Base-by-base conservation (phyloP, 1,140 invertebrate species). In the Stegodyphus dumicola region DNA sequence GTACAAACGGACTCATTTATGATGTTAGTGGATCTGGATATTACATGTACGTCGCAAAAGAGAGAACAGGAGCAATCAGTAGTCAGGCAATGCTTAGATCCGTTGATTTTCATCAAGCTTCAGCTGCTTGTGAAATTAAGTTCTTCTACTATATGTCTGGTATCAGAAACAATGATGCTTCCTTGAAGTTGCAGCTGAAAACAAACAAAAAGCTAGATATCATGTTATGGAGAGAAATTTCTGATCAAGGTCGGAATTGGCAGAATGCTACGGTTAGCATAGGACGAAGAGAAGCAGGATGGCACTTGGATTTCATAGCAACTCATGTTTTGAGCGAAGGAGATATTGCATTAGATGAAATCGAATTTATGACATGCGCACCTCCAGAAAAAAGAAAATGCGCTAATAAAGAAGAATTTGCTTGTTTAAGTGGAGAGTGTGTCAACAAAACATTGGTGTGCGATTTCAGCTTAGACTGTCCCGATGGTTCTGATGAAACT, bases 401-500 rank as follows among this genome's bases (percentile, higher is more conserved):
- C n/a, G 64, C 33, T n/a, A 70, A 76, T 48, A 33, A 85, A 60
- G 5, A 65, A 3, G 86, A 88, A n/a, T 87, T 86, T 64, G 52
- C 54, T 51, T 88, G 88, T 60, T 10, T 60, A 0, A 86, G 75
- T 80, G 78, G 77, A 54, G 70, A 76, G 17, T 88, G 88, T 52
- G 84, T 88, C 54, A 74, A 84, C 66, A 51, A 53, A 11, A 69
- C 56, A 17, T 52, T 85, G 17, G 85, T 78, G 49, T 88, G 88
- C 67, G 86, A 88, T 49, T 87, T 87, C 48, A 85, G 71, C 49
- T 6, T 6, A 11, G 88, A 88, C 56, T 88, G 88, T 71, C 49
- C 78, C 6, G 86, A 88, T 79, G 73, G 76, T 7, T 88, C 83
- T 7, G 88, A 88, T 81, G 88, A 88, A 87, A 70, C 7, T 49